A percentile compares a stretch with the other conserved stretches of the same genome.
These are phyloP conservation scores for Amblyornis subalaris DNA, from an alignment of 2,113 vertebrate genomes.

Conservation along the genomic window DNA sequence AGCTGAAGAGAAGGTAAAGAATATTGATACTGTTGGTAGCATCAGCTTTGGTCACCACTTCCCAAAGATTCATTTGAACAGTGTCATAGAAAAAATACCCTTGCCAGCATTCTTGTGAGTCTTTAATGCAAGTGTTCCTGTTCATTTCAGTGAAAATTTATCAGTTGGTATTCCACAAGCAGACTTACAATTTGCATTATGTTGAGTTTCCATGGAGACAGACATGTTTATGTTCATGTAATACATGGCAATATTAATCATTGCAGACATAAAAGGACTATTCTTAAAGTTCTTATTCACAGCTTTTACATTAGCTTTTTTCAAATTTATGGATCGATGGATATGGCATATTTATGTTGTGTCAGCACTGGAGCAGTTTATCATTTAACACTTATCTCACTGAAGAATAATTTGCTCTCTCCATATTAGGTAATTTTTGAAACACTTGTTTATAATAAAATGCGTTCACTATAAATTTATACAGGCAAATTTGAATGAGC, in stretches of 20 bases:
- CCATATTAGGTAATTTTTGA: not conserved
- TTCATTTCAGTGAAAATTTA: not conserved
- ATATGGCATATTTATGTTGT: slow-evolving; percentile 21
- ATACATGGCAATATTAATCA: not conserved
- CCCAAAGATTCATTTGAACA: not conserved
- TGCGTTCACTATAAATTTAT: not conserved
- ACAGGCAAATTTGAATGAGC: not conserved
- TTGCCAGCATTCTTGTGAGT: not conserved
- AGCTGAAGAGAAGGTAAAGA: slow-evolving; percentile 4
- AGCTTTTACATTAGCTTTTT: not conserved
- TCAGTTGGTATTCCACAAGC: not conserved
- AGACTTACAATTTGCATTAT: not conserved
- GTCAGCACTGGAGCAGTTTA: not conserved
- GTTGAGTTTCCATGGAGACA: not conserved
- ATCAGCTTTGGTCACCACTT: not conserved
- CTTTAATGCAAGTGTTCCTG: not conserved
- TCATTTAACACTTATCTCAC: slow-evolving; percentile 16
- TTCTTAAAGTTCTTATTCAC: not conserved
- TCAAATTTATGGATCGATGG: slow-evolving; percentile 14
- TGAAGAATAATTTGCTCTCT: not conserved
- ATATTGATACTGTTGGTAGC: not conserved
- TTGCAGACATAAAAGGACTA: not conserved
- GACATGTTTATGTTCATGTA: not conserved
- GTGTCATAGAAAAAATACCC: not conserved
- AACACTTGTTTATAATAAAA: not conserved